phyloP scores from a whole-genome alignment of 2,888 invertebrate genomes.

The Synanthedon myopaeformis region DNA sequence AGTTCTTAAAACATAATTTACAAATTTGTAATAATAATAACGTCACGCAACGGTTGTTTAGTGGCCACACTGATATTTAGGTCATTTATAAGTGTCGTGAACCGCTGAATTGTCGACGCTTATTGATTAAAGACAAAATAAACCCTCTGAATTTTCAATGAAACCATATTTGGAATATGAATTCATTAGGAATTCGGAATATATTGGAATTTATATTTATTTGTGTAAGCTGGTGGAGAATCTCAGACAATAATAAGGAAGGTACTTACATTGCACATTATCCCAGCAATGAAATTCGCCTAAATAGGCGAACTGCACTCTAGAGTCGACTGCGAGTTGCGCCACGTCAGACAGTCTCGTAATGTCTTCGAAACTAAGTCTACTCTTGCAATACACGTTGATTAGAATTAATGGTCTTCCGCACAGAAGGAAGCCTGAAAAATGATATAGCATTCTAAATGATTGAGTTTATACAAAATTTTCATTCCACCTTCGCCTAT shows the following conservation, averaged over 20 bases:
- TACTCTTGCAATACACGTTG: constrained; percentile 43
- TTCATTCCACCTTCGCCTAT: too few relatives aligned
- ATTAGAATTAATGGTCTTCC: constrained; percentile 58
- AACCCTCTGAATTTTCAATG: background rate
- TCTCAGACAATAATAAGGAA: background rate
- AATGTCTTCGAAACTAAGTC: constrained; percentile 28
- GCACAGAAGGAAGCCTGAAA: constrained; percentile 59
- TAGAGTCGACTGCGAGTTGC: constrained; percentile 23
- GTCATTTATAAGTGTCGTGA: background rate
- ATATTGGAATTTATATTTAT: background rate
- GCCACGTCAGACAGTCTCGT: constrained; percentile 23
- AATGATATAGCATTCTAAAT: background rate
- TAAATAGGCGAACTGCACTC: constrained; percentile 31
- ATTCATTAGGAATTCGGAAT: too few relatives aligned
- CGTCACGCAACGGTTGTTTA: background rate
- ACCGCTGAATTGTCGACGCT: background rate
- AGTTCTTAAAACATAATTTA: too few relatives aligned
- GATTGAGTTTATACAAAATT: too few relatives aligned
- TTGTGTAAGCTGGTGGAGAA: background rate
- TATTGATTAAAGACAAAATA: background rate
- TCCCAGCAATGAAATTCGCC: constrained; percentile 49
- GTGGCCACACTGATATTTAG: background rate
- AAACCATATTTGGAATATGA: too few relatives aligned
- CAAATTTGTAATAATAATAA: too few relatives aligned
- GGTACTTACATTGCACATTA: constrained; percentile 45